phyloP scores from a whole-genome alignment of 30 jellyfish, hydroid and myxozoan species.

The Cassiopea xamachana region DNA sequence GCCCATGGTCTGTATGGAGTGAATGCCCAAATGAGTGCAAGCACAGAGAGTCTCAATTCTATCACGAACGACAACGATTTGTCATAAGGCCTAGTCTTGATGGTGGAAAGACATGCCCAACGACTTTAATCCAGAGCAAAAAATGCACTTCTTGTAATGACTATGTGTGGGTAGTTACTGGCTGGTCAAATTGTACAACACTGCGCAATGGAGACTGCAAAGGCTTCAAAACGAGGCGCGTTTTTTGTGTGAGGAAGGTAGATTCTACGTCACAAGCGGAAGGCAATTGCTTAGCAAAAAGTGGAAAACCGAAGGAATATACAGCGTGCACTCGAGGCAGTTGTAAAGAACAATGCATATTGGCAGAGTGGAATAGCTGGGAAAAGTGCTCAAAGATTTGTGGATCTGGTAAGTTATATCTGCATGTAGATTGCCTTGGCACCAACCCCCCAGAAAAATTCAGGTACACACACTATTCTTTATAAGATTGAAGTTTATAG shows the following conservation, averaged over 20 bases:
- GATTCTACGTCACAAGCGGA: constrained; percentile 39
- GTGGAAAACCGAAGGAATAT: constrained; percentile 48
- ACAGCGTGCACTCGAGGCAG: constrained; percentile 26
- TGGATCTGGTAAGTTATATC: constrained; percentile 48
- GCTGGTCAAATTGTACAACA: constrained; percentile 52
- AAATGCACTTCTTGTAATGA: constrained; percentile 44
- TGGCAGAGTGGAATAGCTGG: constrained; percentile 66
- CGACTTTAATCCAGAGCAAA: constrained; percentile 12
- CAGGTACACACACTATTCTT: too few species aligned
- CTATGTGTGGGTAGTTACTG: constrained; percentile 23
- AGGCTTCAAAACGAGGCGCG: constrained; percentile 63
- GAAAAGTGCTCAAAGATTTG: constrained; percentile 63
- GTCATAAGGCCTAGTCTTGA: constrained; percentile 27
- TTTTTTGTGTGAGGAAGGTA: constrained; percentile 14
- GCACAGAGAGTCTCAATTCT: background rate
- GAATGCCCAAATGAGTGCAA: constrained; percentile 54
- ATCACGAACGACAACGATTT: constrained; percentile 46
- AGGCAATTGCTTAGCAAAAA: constrained; percentile 36
- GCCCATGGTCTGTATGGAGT: constrained; percentile 79
- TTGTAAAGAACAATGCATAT: constrained; percentile 24
- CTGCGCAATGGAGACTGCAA: constrained; percentile 42
- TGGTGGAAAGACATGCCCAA: constrained; percentile 61
- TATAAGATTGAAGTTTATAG: too few species aligned
- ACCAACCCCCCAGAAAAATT: too few species aligned
- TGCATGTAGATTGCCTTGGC: background rate